Evolutionary conservation across 2,888 invertebrate species (phyloP).

Genomic region (Salticus scenicus): DNA sequence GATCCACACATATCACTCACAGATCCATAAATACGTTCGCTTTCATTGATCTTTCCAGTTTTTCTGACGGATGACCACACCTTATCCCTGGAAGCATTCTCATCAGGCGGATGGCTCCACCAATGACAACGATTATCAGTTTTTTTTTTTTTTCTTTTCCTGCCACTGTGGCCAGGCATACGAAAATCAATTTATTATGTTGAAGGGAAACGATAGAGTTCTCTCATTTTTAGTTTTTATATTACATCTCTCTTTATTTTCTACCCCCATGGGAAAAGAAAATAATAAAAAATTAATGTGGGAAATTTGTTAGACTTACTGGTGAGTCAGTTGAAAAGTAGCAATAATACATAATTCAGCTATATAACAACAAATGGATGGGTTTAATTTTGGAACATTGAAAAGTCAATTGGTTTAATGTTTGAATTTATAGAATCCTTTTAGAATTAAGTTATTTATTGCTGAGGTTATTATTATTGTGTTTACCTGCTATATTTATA

Average conservation of each 20-base stretch:
- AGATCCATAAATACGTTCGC: neutral
- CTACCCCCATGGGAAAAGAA: too few relatives aligned
- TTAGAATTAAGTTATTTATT: too few relatives aligned
- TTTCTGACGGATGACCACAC: constrained; percentile 15
- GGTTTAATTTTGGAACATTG: neutral
- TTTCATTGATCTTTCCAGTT: neutral
- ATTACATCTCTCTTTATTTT: too few relatives aligned
- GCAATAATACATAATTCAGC: neutral
- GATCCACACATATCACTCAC: too few relatives aligned
- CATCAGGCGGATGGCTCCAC: constrained; percentile 17
- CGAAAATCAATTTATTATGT: constrained; percentile 12
- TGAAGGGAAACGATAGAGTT: neutral
- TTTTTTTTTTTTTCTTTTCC: neutral
- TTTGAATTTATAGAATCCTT: too few relatives aligned
- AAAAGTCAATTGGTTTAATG: neutral
- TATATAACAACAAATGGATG: neutral
- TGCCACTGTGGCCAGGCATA: constrained; percentile 2
- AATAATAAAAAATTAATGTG: too few relatives aligned
- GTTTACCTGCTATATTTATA: too few relatives aligned
- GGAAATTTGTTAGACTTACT: neutral
- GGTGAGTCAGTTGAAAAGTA: neutral
- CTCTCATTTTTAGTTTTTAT: neutral
- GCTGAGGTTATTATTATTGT: too few relatives aligned
- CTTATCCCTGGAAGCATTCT: constrained; percentile 4
- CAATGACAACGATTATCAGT: constrained; percentile 14